phyloP scores from a whole-genome alignment of 1,140 invertebrate genomes.

The Heliconius hermathena region DNA sequence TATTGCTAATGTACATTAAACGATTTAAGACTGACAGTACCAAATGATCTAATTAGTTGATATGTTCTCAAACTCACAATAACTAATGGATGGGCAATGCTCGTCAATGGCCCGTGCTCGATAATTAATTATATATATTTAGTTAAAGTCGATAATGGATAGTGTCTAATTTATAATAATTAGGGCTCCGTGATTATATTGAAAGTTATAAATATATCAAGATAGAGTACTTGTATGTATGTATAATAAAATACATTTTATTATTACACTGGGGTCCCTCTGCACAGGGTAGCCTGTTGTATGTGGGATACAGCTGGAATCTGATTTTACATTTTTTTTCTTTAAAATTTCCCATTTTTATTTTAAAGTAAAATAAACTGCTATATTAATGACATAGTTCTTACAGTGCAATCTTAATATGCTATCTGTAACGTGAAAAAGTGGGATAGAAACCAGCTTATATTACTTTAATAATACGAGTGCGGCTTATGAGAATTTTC shows the following conservation, averaged over 20 bases:
- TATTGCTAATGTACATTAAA: conserved; percentile 15
- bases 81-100: conserved; percentile 15
- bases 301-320: too few relatives aligned
- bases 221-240: too few relatives aligned
- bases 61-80: conserved; percentile 17
- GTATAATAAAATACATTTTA: neutral
- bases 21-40: conserved; percentile 44
- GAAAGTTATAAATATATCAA: too few relatives aligned
- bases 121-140: conserved; percentile 19
- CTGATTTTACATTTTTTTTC: neutral
- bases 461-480: conserved; percentile 18
- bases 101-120: conserved; percentile 12
- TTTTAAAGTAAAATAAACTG: neutral
- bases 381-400: neutral
- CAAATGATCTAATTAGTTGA: conserved; percentile 41
- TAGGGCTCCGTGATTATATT: too few relatives aligned
- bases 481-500: conserved; percentile 22
- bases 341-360: neutral
- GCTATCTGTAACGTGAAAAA: conserved; percentile 7
- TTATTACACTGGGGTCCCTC: neutral
- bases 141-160: conserved; percentile 15
- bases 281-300: too few relatives aligned
- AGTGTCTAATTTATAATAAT: neutral
- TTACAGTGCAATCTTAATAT: neutral
- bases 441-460: neutral